Percentiles rank a stretch among this genome's conserved stretches.
phyloP scores from a whole-genome alignment of 2,797 vertebrate species.

The Pterois miles region DNA sequence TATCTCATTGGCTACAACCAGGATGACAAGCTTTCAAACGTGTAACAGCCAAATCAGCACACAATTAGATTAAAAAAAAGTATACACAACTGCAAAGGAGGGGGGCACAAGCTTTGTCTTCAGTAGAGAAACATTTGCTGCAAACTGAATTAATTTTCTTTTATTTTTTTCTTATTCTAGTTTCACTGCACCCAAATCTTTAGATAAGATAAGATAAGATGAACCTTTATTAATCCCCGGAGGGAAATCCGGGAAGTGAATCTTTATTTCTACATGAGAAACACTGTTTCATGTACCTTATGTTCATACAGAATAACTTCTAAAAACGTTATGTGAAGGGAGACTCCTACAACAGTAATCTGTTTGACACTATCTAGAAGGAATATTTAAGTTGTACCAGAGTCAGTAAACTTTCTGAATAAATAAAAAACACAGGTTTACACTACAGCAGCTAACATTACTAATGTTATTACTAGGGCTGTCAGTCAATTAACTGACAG shows the following conservation, averaged over 20 bases:
- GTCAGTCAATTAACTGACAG: too few relatives aligned
- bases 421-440: not conserved
- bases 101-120: not conserved
- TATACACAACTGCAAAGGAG: not conserved
- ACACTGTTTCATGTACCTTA: not conserved
- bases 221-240: too few relatives aligned
- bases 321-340: not conserved
- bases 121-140: not conserved
- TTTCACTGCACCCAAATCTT: not conserved
- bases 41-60: not conserved
- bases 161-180: not conserved
- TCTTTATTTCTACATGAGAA: not conserved
- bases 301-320: not conserved
- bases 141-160: not conserved
- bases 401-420: not conserved
- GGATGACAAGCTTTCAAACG: not conserved
- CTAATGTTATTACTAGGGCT: not conserved
- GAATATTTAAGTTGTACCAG: too few relatives aligned
- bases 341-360: not conserved
- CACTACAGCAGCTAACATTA: not conserved
- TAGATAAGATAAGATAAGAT: too few relatives aligned
- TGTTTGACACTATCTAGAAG: too few relatives aligned
- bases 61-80: not conserved
- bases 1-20: not conserved
- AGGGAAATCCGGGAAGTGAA: too few relatives aligned